Conservation (phyloP, 2,113 vertebrate species). For the Mobula birostris region DNA sequence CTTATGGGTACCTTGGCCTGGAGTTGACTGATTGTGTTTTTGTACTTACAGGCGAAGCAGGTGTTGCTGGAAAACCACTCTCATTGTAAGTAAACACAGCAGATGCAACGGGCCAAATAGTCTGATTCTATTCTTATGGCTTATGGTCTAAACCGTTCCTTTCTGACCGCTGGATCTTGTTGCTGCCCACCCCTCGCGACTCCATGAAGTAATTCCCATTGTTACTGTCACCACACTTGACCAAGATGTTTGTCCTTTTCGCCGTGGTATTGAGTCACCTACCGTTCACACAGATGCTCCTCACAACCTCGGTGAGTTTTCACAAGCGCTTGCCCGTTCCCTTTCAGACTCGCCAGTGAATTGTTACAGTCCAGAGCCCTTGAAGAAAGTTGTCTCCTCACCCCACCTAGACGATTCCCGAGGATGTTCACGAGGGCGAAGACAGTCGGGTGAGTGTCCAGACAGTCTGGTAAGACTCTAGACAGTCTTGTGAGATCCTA, state of each 20-base stretch:
- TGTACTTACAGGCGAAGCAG: constrained; percentile 68
- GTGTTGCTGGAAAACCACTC: constrained; percentile 74
- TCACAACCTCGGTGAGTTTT: too few relatives aligned
- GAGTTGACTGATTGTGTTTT: not conserved
- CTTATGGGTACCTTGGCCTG: too few relatives aligned
- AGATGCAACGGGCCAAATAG: too few relatives aligned
- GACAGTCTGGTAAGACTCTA: too few relatives aligned
- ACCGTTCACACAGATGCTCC: too few relatives aligned
- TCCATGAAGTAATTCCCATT: too few relatives aligned
- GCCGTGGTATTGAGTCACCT: too few relatives aligned
- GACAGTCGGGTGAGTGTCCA: constrained; percentile 65
- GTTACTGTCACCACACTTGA: not conserved
- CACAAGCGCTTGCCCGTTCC: not conserved
- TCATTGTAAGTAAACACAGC: constrained; percentile 61
- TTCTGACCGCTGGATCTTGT: not conserved
- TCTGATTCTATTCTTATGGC: too few relatives aligned
- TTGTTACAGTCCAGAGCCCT: constrained; percentile 55
- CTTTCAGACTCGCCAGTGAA: constrained; percentile 56
- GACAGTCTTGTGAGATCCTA: too few relatives aligned
- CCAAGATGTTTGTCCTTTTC: too few relatives aligned
- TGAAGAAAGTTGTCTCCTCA: constrained; percentile 54
- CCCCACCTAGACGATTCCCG: constrained; percentile 58
- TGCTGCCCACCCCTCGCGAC: not conserved
- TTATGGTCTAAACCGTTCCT: not conserved
- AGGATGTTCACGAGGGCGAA: constrained; percentile 58